Evolutionary conservation across 2,888 invertebrate genomes (phyloP).

Genomic region (Lasioglossum morio): DNA sequence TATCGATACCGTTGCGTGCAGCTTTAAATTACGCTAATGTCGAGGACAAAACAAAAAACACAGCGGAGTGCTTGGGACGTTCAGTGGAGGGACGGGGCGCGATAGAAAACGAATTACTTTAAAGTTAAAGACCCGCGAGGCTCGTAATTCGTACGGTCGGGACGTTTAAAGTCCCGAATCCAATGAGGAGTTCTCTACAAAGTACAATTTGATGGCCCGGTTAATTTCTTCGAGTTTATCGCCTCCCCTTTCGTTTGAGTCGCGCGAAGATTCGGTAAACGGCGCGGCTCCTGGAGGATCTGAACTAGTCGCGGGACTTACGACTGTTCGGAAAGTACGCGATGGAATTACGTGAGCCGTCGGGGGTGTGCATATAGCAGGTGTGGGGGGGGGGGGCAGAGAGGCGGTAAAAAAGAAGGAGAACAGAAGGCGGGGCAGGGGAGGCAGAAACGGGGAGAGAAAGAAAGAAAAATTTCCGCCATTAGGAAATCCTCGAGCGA

Average conservation of each 20-base stretch:
- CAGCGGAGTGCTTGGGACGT: not conserved
- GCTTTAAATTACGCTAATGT: constrained; percentile 44
- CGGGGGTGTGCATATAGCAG: constrained; percentile 22
- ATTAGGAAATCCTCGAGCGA: constrained; percentile 34
- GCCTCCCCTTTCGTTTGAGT: constrained; percentile 42
- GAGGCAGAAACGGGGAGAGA: not conserved
- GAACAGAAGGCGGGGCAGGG: no score
- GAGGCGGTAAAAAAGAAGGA: not conserved
- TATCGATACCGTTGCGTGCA: constrained; percentile 35
- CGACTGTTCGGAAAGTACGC: constrained; percentile 13
- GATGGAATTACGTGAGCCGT: constrained; percentile 24
- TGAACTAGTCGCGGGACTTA: constrained; percentile 41
- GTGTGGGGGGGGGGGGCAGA: not conserved
- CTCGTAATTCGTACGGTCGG: constrained; percentile 62
- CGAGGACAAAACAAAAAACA: constrained; percentile 10
- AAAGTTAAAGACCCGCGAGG: constrained; percentile 62
- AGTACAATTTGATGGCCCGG: constrained; percentile 72
- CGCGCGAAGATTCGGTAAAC: constrained; percentile 50
- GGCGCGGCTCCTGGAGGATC: constrained; percentile 41
- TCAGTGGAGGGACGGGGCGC: not conserved
- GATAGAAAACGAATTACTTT: constrained; percentile 63
- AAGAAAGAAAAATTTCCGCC: constrained; percentile 10
- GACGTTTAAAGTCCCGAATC: constrained; percentile 69
- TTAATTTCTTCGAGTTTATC: constrained; percentile 73
- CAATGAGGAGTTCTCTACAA: constrained; percentile 69